Evolutionary conservation across 2,888 invertebrate genomes (phyloP).

Genomic region (Dascillus cervinus): DNA sequence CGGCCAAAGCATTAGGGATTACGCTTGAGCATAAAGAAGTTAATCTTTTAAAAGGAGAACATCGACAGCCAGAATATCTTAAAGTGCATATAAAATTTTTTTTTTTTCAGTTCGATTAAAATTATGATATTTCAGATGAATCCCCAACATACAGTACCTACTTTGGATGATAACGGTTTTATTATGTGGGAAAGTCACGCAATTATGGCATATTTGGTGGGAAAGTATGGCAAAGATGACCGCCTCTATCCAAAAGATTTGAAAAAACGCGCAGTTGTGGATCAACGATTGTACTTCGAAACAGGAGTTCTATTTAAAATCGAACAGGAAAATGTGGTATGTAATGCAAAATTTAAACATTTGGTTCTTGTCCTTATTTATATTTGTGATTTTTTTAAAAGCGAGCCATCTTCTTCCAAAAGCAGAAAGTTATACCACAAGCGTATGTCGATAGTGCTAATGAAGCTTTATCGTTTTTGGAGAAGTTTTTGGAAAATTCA

Average conservation of each 20-base stretch:
- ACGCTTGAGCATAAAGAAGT: constrained; percentile 39
- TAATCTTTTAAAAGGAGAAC: constrained; percentile 38
- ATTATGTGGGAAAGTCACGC: constrained; percentile 57
- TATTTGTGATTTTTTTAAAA: constrained; percentile 35
- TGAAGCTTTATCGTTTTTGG: constrained; percentile 43
- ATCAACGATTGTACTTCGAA: constrained; percentile 47
- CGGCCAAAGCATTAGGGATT: constrained; percentile 42
- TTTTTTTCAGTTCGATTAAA: too few species aligned
- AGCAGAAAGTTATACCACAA: constrained; percentile 28
- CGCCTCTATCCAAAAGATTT: constrained; percentile 47
- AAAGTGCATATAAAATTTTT: too few species aligned
- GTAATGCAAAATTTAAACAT: too few species aligned
- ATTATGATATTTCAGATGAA: constrained; percentile 59
- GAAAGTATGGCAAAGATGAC: constrained; percentile 43
- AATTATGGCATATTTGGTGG: constrained; percentile 52
- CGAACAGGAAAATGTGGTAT: constrained; percentile 44
- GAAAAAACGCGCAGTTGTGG: constrained; percentile 43
- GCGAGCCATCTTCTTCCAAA: too few species aligned
- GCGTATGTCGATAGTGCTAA: constrained; percentile 8
- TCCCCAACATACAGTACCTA: constrained; percentile 56
- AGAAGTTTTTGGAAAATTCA: constrained; percentile 41
- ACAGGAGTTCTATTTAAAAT: constrained; percentile 44
- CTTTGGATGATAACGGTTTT: constrained; percentile 46
- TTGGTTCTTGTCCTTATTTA: not conserved
- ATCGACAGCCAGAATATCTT: constrained; percentile 36